phyloP scores from a whole-genome alignment of 2,113 vertebrate species.

The Anhinga anhinga region DNA sequence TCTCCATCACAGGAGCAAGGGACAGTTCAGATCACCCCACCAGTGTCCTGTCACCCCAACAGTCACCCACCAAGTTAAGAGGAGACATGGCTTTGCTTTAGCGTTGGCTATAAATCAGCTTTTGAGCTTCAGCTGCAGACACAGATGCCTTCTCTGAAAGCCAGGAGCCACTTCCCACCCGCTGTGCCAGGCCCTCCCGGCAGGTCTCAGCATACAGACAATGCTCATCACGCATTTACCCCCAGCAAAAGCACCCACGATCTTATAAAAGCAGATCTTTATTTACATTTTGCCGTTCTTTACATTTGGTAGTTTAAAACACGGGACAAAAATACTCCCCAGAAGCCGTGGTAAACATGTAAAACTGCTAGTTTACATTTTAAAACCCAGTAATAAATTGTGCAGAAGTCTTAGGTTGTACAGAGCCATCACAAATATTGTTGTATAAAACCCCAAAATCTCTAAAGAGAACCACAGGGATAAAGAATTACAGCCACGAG shows the following conservation, averaged over 20 bases:
- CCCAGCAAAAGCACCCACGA: not conserved
- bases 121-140: not conserved
- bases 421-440: not conserved
- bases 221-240: not conserved
- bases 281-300: not conserved
- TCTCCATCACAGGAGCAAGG: accelerated
- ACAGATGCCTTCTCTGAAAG: not conserved
- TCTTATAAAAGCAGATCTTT: not conserved
- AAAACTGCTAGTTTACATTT: not conserved
- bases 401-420: not conserved
- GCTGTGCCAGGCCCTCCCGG: accelerated
- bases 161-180: not conserved
- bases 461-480: not conserved
- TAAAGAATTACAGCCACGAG: not conserved
- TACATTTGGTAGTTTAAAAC: not conserved
- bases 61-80: accelerated
- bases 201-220: accelerated
- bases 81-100: not conserved
- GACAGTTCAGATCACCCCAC: not conserved
- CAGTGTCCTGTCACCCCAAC: accelerated
- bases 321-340: not conserved
- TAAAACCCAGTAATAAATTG: conserved; percentile 1
- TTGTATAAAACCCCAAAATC: not conserved
- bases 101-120: accelerated
- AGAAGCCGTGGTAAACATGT: not conserved